Base-by-base conservation (phyloP, 2,888 invertebrate species). In the Lordiphosa andalusiaca region DNA sequence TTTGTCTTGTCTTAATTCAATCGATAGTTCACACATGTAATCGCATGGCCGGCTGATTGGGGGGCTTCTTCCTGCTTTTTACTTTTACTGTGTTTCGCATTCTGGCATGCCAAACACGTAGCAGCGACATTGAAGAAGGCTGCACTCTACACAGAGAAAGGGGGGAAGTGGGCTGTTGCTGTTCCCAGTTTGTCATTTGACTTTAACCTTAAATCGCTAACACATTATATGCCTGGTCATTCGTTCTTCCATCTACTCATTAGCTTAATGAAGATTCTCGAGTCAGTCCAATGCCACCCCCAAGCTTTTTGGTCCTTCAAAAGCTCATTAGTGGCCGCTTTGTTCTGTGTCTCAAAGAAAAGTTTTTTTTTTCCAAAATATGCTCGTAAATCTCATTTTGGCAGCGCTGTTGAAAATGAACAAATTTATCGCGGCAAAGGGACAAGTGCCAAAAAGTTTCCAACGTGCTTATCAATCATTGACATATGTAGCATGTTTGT, bases 11-110 rank as follows among this genome's bases (percentile, higher is more conserved):
- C 82, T 77, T 82, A 77, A 83, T 82, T 86, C 84, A 86, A 86
- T 86, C 86, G 87, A 84, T 83, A 71, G 83, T 83, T 78, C 83
- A 75, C 80, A 80, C 76, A 70, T 75, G 83, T 73, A 77, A 71
- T 84, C 84, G 66, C 73, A 75, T 72, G 61, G 53, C 50, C 56
- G 50, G 52, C 63, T 73, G 85, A 86, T 87, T 86, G 72, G 72
- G 74, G 66, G 68, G 60, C 60, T 60, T 60, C 71, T 71, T 77
- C 81, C 71, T 74, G 61, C 59, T 69, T 68, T 73, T 62, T 57
- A 67, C 50, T 55, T 70, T 63, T 64, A 55, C 46, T 56, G 60
- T 69, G 59, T 39, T 69, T 67, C 58, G 60, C 53, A 71, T 70
- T 73, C 70, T 71, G 70, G 72, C 69, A 81, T 81, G 73, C 84